Evolutionary conservation across 2,113 vertebrate species (phyloP), one percentile per base, ranked within the genome.

Genomic region (Percopsis transmontana): DNA sequence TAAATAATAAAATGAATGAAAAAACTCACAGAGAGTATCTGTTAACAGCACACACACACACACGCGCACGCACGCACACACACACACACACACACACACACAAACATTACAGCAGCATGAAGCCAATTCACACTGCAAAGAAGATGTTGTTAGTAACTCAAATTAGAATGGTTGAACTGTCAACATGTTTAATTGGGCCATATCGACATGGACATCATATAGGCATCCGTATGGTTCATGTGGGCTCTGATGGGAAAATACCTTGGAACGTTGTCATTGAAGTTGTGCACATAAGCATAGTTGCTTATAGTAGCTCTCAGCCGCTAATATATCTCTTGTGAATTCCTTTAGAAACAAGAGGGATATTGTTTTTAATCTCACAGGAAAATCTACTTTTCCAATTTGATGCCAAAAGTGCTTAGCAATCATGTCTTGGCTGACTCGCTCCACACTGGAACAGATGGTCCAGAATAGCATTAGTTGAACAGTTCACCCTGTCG

Each of bases 381-480:
- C 21, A 24, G 52, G 52, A 44, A 7, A 23, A 40, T 14, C 10
- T 44, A 14, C 42, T 11, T 3, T 44, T 10, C 48, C 2, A 5
- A 51, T 19, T 6, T 51, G 12, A 50, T 50, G 18, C n/a, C 19
- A 20, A 19, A 11, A 51, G 48, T 51, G 45, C 3, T n/a, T 5
- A 47, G 19, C n/a, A 8, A 9, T 19, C 5, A 20, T 51, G 12
- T 19, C 7, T 6, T 2, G 47, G 47, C 5, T 50, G 9, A 12
- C 47, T 50, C n/a, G 40, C 14, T n/a, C 41, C 45, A 59, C 56
- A 59, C 39, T 59, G 56, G 55, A 39, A 59, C 27, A 23, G 47
- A 24, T 21, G 38, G 56, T 27, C 5, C 18, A 24, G 45, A 59
- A 59, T 52, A 48, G 57, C 47, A 68, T 58, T 59, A 24, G 65